phyloP scores from a whole-genome alignment of 2,113 vertebrate genomes.

The Protobothrops flavoviridis region DNA sequence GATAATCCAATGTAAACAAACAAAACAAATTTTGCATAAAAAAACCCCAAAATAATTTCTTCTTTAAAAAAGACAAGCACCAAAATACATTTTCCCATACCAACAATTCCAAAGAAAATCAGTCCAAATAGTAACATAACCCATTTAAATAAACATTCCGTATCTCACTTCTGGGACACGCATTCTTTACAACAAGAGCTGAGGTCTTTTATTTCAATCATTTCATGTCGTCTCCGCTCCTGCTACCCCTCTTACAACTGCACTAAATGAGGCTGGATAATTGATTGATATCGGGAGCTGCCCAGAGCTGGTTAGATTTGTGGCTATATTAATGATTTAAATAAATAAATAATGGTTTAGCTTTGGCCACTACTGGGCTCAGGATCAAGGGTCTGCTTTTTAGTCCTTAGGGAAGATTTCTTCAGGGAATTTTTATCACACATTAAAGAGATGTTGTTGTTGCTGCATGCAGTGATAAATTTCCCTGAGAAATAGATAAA shows the following conservation, averaged over 20 bases:
- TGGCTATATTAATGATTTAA: background rate
- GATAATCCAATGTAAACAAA: background rate
- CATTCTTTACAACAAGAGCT: background rate
- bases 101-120: background rate
- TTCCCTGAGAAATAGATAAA: background rate
- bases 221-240: background rate
- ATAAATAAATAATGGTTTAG: constrained; percentile 8
- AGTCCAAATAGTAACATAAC: background rate
- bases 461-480: constrained; percentile 36
- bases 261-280: background rate
- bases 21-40: background rate
- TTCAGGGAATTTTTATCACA: constrained; percentile 33
- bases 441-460: constrained; percentile 26
- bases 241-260: background rate
- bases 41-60: background rate
- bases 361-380: background rate
- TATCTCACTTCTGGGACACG: background rate
- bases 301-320: background rate
- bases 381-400: constrained; percentile 13
- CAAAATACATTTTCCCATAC: background rate
- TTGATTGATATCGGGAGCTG: background rate
- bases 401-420: constrained; percentile 32
- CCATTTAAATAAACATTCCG: background rate
- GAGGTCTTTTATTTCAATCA: background rate
- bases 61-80: background rate